These are phyloP conservation scores for Hucho hucho DNA, from an alignment of 2,113 vertebrate species.

Conservation along the genomic window DNA sequence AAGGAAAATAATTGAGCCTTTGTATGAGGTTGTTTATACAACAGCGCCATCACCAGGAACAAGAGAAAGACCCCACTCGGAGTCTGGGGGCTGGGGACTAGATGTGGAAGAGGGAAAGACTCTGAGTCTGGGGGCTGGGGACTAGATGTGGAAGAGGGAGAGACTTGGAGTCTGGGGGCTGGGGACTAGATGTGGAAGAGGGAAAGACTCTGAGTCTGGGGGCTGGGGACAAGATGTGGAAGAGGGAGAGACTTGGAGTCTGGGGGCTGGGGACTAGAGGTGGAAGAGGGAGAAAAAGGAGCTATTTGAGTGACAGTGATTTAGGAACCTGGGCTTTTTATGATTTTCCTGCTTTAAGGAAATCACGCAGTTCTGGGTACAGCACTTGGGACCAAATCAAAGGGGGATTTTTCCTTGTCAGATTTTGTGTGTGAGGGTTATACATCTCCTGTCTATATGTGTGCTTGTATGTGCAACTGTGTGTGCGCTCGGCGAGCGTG, in stretches of 20 bases:
- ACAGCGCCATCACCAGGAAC: constrained; percentile 70
- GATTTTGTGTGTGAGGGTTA: constrained; percentile 2
- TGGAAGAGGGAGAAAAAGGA: constrained; percentile 35
- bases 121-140: too few relatives aligned
- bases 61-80: constrained; percentile 68
- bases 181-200: constrained; percentile 14
- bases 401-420: constrained; percentile 49
- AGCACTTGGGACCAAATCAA: constrained; percentile 52
- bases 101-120: constrained; percentile 17
- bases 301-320: constrained; percentile 76
- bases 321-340: constrained; percentile 68
- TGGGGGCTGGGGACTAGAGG: constrained; percentile 26
- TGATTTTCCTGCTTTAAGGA: constrained; percentile 68
- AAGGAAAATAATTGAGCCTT: constrained; percentile 77
- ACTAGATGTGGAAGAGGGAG: constrained; percentile 20
- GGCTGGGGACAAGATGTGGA: constrained; percentile 15
- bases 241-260: constrained; percentile 1
- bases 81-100: constrained; percentile 19
- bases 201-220: background rate
- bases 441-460: constrained; percentile 18
- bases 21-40: constrained; percentile 77
- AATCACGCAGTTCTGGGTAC: constrained; percentile 65
- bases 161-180: constrained; percentile 12
- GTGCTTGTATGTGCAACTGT: constrained; percentile 2
- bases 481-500: background rate